A percentile compares a stretch with the other conserved stretches of the same genome.
phyloP scores from a whole-genome alignment of 2,888 invertebrate species.

The Anthrax anthrax region DNA sequence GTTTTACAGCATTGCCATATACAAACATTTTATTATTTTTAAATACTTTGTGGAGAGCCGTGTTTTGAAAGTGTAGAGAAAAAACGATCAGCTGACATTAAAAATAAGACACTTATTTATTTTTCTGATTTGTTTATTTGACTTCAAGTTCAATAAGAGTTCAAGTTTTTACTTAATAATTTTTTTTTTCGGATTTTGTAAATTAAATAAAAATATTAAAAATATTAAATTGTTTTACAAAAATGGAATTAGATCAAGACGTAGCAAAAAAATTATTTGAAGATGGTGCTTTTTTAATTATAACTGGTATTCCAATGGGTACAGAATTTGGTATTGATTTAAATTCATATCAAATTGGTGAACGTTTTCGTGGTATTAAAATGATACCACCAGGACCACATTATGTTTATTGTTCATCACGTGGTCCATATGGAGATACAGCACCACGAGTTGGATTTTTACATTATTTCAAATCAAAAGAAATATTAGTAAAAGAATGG shows the following conservation, averaged over 20 bases:
- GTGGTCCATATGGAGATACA: conserved; percentile 45
- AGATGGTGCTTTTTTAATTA: conserved; percentile 70
- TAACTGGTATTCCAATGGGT: conserved; percentile 74
- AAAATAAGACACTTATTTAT: too few relatives aligned
- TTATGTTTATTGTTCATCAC: conserved; percentile 73
- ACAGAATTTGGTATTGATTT: conserved; percentile 93
- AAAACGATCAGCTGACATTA: too few relatives aligned
- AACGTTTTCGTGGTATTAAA: conserved; percentile 84
- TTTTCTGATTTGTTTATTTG: too few relatives aligned
- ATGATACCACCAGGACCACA: conserved; percentile 98
- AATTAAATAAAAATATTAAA: too few relatives aligned
- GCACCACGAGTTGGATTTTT: conserved; percentile 74
- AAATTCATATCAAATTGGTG: conserved; percentile 77
- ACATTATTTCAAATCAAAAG: conserved; percentile 65
- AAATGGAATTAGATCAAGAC: conserved; percentile 54
- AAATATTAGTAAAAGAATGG: conserved; percentile 82
- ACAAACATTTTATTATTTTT: too few relatives aligned
- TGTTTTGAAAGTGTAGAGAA: too few relatives aligned
- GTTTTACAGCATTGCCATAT: too few relatives aligned
- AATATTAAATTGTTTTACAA: too few relatives aligned
- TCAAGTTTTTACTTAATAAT: too few relatives aligned
- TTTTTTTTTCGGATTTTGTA: too few relatives aligned
- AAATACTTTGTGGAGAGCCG: too few relatives aligned
- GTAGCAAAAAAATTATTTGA: conserved; percentile 58
- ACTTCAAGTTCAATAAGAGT: too few relatives aligned